Conservation (phyloP, 1,140 invertebrate genomes). For the Trichonephila clavata region DNA sequence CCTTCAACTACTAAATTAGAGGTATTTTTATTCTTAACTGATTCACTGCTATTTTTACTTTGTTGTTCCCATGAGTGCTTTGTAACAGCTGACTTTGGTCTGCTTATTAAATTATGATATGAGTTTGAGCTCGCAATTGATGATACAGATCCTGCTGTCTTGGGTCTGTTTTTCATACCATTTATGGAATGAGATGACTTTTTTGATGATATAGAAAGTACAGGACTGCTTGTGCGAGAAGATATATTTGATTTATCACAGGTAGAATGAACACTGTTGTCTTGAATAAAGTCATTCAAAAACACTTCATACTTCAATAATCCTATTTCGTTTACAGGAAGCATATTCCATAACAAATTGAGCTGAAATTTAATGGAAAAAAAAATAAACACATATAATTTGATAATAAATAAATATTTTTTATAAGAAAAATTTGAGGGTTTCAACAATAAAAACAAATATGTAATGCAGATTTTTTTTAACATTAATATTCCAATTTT, state of each 20-base stretch:
- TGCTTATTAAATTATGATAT: background rate
- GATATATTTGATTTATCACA: background rate
- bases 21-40: too few relatives aligned
- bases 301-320: constrained; percentile 52
- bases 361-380: constrained; percentile 28
- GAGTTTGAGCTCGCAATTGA: background rate
- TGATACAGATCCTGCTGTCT: constrained; percentile 38
- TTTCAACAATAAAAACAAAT: too few relatives aligned
- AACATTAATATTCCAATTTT: too few relatives aligned
- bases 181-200: constrained; percentile 17
- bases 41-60: background rate
- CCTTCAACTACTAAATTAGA: background rate
- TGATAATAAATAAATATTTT: too few relatives aligned
- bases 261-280: background rate
- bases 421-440: too few relatives aligned
- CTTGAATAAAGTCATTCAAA: constrained; percentile 20
- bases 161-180: constrained; percentile 22
- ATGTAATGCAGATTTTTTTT: too few relatives aligned
- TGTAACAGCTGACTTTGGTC: constrained; percentile 41
- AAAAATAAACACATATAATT: too few relatives aligned
- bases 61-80: background rate
- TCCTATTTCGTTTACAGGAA: constrained; percentile 57
- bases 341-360: constrained; percentile 43
- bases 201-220: constrained; percentile 1
- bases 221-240: background rate